phyloP scores from a whole-genome alignment of 1,140 invertebrate species.

The Pararge aegeria region DNA sequence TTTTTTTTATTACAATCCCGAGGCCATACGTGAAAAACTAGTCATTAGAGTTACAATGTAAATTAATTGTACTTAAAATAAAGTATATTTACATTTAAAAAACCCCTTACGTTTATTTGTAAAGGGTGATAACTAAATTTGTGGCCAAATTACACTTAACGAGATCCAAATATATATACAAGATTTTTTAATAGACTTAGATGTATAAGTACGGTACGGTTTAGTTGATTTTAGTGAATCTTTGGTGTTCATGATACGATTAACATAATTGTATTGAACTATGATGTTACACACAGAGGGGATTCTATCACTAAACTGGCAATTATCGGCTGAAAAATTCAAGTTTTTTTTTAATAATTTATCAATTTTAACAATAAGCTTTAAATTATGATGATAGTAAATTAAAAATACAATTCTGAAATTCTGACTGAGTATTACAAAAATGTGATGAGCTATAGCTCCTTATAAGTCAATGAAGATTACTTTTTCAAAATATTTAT shows the following conservation, averaged over 20 bases:
- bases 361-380: no score
- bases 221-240: conserved; percentile 37
- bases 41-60: conserved; percentile 75
- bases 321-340: no score
- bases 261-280: neutral
- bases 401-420: no score
- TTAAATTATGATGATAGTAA: no score
- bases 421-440: no score
- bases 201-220: conserved; percentile 50
- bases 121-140: conserved; percentile 66
- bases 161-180: conserved; percentile 77
- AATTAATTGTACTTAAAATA: conserved; percentile 72
- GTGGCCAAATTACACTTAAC: conserved; percentile 77
- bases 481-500: no score
- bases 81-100: conserved; percentile 72
- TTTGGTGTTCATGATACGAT: conserved; percentile 4
- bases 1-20: conserved; percentile 40
- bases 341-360: no score
- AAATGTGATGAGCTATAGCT: no score
- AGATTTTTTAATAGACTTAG: conserved; percentile 67
- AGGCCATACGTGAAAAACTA: conserved; percentile 74
- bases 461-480: no score
- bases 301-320: no score
- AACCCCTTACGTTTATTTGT: conserved; percentile 62
- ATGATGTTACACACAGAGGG: no score